Base-by-base conservation (phyloP, 1,140 invertebrate species). In the Epicauta chinensis region DNA sequence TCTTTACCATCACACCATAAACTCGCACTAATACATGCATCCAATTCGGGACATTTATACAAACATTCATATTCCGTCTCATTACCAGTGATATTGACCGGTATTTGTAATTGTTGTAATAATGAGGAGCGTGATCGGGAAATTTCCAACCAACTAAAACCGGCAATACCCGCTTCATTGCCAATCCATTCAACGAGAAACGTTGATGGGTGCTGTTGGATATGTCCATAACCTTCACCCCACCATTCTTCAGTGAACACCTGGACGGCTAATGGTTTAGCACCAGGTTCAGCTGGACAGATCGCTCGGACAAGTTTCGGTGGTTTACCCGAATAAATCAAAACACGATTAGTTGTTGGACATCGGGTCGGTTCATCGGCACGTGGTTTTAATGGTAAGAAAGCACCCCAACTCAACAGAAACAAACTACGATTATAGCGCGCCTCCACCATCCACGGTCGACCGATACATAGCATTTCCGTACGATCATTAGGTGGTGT, bases 1-100 rank as follows among this genome's bases (percentile, higher is more conserved):
- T 80, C 73, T 57, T 79, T 80, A 32, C 91, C 90, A 69, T 94
- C 89, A 68, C 91, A 94, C 89, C 90, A 93, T 29, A 94, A 72
- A 37, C 81, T 80, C 3, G 85, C 73, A 56, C 85, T 86, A 52
- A 93, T 93, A 66, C 91, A 94, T 14, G 90, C 90, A 63, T 91
- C 87, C 50, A 94, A 73, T 69, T 93, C 90, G 6, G 90, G 90
- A 70, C 91, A 94, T 66, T 86, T 84, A 63, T 83, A 80, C 56
- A 75, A 72, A 62, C 83, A 84, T 58, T 84, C 82, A 31, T 71
- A 69, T 51, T 68, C 79, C 0, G 78, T 81, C 29, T 81, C 81
- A 60, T 81, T 83, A 29, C 66, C 68, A 43, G 63, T 73, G 17
- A 65, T 59, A 56, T 76, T 82, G 61, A 66, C 64, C 6, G 68